A percentile compares a stretch with the other conserved stretches of the same genome.
phyloP scores from a whole-genome alignment of 2,888 invertebrate genomes.

The Hypsopygia costalis region DNA sequence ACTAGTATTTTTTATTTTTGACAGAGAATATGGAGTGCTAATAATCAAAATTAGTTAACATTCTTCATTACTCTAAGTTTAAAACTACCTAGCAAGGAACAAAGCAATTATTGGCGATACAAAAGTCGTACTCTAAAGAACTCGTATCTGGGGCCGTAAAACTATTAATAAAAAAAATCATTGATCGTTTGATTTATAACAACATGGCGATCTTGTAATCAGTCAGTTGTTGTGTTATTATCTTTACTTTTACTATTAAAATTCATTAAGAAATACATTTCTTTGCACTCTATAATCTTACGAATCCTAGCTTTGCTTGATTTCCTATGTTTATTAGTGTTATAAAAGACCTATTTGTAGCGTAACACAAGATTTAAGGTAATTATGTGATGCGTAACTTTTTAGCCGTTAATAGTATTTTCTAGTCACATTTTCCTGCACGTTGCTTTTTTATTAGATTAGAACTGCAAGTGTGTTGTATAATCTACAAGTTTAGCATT shows the following conservation, averaged over 20 bases:
- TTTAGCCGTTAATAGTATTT: constrained; percentile 43
- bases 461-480: constrained; percentile 19
- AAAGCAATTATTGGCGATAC: no score
- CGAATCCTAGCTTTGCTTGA: constrained; percentile 6
- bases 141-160: no score
- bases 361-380: constrained; percentile 25
- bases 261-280: constrained; percentile 18
- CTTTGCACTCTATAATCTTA: constrained; percentile 13
- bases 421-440: constrained; percentile 42
- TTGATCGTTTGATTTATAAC: constrained; percentile 35
- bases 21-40: no score
- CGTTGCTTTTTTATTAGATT: constrained; percentile 45
- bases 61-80: no score
- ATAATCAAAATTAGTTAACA: no score
- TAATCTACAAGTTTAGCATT: constrained; percentile 12
- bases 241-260: constrained; percentile 25
- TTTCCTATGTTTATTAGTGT: constrained; percentile 6
- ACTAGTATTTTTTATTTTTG: no score
- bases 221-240: constrained; percentile 47
- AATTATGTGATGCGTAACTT: constrained; percentile 25
- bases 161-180: no score
- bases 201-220: constrained; percentile 68
- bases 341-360: constrained; percentile 13
- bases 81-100: no score
- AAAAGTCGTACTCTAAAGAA: no score